Percentiles rank a stretch among this genome's conserved stretches.
These are phyloP conservation scores for Ophthalmolycus amberensis DNA, from an alignment of 2,113 vertebrate species.

Conservation along the genomic window DNA sequence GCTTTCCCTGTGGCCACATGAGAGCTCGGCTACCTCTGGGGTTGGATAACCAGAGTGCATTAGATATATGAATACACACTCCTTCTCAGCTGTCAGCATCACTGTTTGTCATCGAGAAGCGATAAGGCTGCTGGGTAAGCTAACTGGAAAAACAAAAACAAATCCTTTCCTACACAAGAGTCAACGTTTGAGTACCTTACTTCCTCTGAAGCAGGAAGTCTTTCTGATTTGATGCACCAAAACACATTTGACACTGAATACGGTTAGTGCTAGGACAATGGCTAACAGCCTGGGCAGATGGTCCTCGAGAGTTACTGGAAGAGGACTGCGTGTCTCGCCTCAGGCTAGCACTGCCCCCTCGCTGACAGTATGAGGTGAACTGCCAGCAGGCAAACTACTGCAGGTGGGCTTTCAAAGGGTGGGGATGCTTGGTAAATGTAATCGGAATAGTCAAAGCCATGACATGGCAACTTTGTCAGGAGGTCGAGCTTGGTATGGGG, in stretches of 20 bases:
- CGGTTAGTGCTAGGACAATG: not conserved
- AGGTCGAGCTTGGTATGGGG: not conserved
- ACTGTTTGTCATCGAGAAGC: constrained; percentile 38
- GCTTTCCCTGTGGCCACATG: constrained; percentile 32
- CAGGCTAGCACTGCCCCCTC: constrained; percentile 43
- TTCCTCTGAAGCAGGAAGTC: constrained; percentile 2
- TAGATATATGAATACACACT: constrained; percentile 62
- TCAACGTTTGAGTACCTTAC: not conserved
- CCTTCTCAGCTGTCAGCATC: constrained; percentile 48
- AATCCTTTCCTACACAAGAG: not conserved
- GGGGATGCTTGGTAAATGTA: not conserved
- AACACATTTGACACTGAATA: constrained; percentile 19
- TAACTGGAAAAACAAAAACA: constrained; percentile 34
- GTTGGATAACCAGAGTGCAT: constrained; percentile 57
- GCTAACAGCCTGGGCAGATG: constrained; percentile 45
- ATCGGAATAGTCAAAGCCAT: not conserved
- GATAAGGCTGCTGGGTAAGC: constrained; percentile 32
- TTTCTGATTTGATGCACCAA: not conserved
- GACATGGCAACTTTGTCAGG: not conserved
- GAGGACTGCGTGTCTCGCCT: constrained; percentile 41
- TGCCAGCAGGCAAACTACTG: constrained; percentile 23
- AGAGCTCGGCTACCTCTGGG: constrained; percentile 43
- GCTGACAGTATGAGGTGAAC: constrained; percentile 32
- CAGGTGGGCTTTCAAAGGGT: constrained; percentile 18
- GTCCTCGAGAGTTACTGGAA: constrained; percentile 13